Evolutionary conservation across 2,113 vertebrate genomes (phyloP), one percentile per base, ranked within the genome.

Genomic region (Phylloscopus trochilus): DNA sequence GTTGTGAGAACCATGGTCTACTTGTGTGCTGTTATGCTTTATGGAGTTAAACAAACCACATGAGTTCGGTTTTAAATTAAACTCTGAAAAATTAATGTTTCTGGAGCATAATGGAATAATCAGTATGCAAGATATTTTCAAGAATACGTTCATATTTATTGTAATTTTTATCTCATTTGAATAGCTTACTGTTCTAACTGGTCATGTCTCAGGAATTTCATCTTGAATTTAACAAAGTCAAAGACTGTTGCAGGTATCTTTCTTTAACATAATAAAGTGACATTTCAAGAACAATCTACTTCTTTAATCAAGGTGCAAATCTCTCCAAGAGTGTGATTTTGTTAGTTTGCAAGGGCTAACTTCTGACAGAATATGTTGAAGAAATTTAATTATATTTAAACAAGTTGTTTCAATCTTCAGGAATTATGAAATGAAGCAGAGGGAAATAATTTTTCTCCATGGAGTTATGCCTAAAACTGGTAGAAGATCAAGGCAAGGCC

Each of bases 381-480:
- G 26, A 33, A 91, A 80, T 88, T 83, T 62, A 92, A 85, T 67
- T 67, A 43, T 68, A 70, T 88, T 92, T 87, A 44, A 93, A 72
- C 10, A 88, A 64, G 22, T 72, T 75, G 7, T 63, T 92, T 76
- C 74, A 55, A 7, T 88, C 56, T 69, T 83, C 24, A 44, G 19
- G 17, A 87, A 39, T 88, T 85, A 66, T 28, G 14, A 77, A 90
- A 83, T 52, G 7, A 74, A 67, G 41, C 0, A 1, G 11, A 13
- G 10, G 44, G 13, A 30, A 74, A 63, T 55, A 11, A 59, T 69
- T 73, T 69, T 15, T 76, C 33, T 83, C 51, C 66, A 16, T 49
- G 30, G 14, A 59, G 3, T 49, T 80, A 53, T 33, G 67, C 35
- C 26, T 63, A 73, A 91, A 78, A 62, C 20, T 49, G 11, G 10